Evolutionary conservation across 2,797 vertebrate species (phyloP).

Genomic region (Numenius phaeopus): DNA sequence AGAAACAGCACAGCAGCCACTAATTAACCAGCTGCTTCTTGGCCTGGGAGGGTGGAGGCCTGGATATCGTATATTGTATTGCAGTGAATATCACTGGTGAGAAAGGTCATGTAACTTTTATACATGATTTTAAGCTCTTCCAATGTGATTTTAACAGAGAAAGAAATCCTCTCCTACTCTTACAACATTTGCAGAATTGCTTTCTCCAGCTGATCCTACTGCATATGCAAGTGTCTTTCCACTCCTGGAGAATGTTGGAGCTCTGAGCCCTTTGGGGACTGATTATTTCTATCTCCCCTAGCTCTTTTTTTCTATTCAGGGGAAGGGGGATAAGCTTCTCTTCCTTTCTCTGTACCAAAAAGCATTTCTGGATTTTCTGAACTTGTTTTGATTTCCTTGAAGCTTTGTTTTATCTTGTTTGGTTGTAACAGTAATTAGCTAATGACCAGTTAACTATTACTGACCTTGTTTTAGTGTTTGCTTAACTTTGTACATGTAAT

Average conservation of each 20-base stretch:
- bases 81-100: not conserved
- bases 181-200: not conserved
- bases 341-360: not conserved
- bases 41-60: not conserved
- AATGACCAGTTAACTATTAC: not conserved
- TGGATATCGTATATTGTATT: not conserved
- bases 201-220: not conserved
- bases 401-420: not conserved
- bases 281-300: not conserved
- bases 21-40: not conserved
- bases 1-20: not conserved
- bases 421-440: not conserved
- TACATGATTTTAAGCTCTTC: not conserved
- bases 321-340: not conserved
- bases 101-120: not conserved
- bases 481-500: not conserved
- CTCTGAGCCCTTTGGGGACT: not conserved
- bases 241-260: not conserved
- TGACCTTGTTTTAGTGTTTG: not conserved
- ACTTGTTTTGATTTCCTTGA: not conserved
- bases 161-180: not conserved
- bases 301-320: not conserved
- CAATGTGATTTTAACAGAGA: not conserved
- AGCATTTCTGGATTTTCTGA: not conserved
- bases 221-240: not conserved